phyloP scores from a whole-genome alignment of 2,797 vertebrate species.

The Pogonophryne albipinna region DNA sequence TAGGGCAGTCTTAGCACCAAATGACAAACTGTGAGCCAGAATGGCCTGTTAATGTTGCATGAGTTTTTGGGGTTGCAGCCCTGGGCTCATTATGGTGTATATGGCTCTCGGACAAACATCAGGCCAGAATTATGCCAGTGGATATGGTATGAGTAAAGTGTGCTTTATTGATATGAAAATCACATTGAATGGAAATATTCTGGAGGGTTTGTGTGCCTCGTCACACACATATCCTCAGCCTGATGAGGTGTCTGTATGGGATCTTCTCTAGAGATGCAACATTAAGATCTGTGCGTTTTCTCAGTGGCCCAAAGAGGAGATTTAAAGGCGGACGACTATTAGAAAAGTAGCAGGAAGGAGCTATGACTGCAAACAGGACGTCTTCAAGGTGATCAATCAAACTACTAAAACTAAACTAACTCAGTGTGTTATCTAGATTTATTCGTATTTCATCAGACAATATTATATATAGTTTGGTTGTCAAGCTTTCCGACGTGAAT shows the following conservation, averaged over 20 bases:
- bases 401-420: not conserved
- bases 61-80: no score
- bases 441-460: not conserved
- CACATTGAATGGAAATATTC: not conserved
- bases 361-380: not conserved
- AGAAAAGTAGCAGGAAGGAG: constrained; percentile 19
- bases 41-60: no score
- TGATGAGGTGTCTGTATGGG: not conserved
- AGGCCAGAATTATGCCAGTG: no score
- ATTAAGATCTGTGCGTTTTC: not conserved
- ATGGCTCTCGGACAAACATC: no score
- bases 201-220: not conserved
- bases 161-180: no score
- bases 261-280: not conserved
- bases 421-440: not conserved
- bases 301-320: no score
- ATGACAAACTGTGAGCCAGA: no score
- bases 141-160: no score
- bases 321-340: no score
- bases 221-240: not conserved
- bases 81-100: no score
- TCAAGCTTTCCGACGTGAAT: not conserved
- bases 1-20: no score
- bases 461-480: not conserved
- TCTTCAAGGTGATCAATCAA: no score